Evolutionary conservation across 2,113 vertebrate genomes (phyloP).

Genomic region (Puffinus mauretanicus): DNA sequence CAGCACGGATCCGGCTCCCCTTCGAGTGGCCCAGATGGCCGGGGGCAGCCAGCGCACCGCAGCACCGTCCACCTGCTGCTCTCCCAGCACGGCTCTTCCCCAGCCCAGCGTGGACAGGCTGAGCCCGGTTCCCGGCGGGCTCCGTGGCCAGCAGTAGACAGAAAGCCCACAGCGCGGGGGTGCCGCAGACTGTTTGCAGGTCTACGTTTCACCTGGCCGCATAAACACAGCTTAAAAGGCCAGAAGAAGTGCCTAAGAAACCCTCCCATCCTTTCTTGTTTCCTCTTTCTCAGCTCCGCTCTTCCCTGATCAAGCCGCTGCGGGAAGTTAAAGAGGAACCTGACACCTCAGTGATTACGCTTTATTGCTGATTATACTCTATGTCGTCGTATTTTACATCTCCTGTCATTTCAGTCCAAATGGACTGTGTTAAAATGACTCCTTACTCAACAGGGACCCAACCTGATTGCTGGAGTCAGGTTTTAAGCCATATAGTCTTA

Average conservation of each 20-base stretch:
- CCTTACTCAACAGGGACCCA: not conserved
- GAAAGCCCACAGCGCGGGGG: not conserved
- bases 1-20: not conserved
- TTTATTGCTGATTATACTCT: not conserved
- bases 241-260: not conserved
- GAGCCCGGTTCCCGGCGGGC: not conserved
- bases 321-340: not conserved
- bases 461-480: not conserved
- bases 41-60: not conserved
- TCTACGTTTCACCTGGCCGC: accelerated
- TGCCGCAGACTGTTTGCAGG: not conserved
- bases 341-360: not conserved
- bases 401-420: not conserved
- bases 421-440: not conserved
- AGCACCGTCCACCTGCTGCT: not conserved
- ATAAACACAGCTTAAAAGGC: no score
- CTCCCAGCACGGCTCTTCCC: not conserved
- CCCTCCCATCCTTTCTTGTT: not conserved
- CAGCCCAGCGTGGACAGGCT: not conserved
- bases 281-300: not conserved
- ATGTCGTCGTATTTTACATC: not conserved
- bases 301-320: not conserved
- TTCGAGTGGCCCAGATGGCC: not conserved
- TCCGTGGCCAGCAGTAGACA: not conserved
- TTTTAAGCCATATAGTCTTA: not conserved